These are phyloP conservation scores for Pocillopora damicornis DNA, from an alignment of 64 coral and sea anemone genomes.

Conservation along the genomic window DNA sequence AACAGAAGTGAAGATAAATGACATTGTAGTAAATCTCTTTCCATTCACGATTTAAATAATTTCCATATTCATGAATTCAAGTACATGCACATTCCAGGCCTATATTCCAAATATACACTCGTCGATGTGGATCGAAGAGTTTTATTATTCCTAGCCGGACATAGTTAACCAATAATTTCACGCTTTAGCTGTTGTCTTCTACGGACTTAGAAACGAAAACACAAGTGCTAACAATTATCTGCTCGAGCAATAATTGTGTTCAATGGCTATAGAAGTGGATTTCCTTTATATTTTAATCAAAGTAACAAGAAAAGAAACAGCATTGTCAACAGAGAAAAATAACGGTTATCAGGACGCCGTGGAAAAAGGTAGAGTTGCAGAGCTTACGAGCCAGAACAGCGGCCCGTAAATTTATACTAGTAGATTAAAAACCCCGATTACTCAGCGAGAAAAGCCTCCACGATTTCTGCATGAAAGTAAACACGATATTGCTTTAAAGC, in stretches of 20 bases:
- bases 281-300: slow-evolving; percentile 48
- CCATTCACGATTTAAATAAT: slow-evolving; percentile 16
- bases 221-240: slow-evolving; percentile 36
- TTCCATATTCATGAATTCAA: slow-evolving; percentile 1
- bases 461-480: slow-evolving; percentile 32
- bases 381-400: neutral
- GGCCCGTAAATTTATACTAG: neutral
- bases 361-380: slow-evolving; percentile 2
- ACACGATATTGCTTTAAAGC: slow-evolving; percentile 38
- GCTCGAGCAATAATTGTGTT: slow-evolving; percentile 20
- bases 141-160: neutral
- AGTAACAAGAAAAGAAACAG: neutral
- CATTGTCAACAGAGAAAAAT: neutral
- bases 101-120: slow-evolving; percentile 1
- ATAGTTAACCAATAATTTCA: slow-evolving; percentile 30
- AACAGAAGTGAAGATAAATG: slow-evolving; percentile 13
- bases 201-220: neutral
- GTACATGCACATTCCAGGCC: neutral
- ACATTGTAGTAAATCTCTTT: slow-evolving; percentile 17
- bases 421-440: slow-evolving; percentile 30
- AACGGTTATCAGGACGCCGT: neutral
- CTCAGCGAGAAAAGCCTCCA: slow-evolving; percentile 23
- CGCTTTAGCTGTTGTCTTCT: neutral
- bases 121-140: slow-evolving; percentile 16
- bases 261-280: slow-evolving; percentile 23